Evolutionary conservation across 2,113 vertebrate species (phyloP), one percentile per base, ranked within the genome.

Genomic region (Pteronura brasiliensis): DNA sequence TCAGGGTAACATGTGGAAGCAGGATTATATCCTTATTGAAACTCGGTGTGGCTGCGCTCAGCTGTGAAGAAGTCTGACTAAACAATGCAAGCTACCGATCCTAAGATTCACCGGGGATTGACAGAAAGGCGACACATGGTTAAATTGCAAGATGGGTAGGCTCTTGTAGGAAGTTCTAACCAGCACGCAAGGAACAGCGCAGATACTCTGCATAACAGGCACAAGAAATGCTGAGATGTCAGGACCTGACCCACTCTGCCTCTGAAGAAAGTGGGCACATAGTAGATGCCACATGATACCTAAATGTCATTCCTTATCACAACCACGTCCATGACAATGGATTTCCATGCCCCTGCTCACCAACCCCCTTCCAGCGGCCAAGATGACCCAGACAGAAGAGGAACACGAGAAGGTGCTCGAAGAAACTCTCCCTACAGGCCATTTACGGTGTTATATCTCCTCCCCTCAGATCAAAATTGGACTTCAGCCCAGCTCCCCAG

Each of bases 401-500:
- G 15, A 92, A 67, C 52, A 29, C 31, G 52, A 36, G 69, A 67
- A 34, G 18, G 10, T 85, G 14, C 49, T 39, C 13, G 1, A 31
- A 76, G 80, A 96, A 85, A 90, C n/a, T 89, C 42, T 71, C n/a
- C 29, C 71, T 27, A 11, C 25, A 36, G 9, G 18, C 25, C 0
- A 9, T 8, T 4, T 29, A 7, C 0, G 2, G 23, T 4, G 1
- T 47, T 61, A 67, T 1, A 31, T 23, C 13, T 11, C 23, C 4
- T 42, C 72, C 15, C 36, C 12, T 25, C 3, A 0, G 29, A 21
- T 65, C 49, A n/a, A n/a, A 25, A 47, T 27, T 21, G 34, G 23
- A 20, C 59, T 77, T 86, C 74, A 83, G 29, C 17, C 31, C 1
- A 4, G 34, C 55, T 71, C 52, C 18, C 15, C 23, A 44, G 5